Conservation (phyloP, 2,797 vertebrate species). For the Acanthurus tractus region DNA sequence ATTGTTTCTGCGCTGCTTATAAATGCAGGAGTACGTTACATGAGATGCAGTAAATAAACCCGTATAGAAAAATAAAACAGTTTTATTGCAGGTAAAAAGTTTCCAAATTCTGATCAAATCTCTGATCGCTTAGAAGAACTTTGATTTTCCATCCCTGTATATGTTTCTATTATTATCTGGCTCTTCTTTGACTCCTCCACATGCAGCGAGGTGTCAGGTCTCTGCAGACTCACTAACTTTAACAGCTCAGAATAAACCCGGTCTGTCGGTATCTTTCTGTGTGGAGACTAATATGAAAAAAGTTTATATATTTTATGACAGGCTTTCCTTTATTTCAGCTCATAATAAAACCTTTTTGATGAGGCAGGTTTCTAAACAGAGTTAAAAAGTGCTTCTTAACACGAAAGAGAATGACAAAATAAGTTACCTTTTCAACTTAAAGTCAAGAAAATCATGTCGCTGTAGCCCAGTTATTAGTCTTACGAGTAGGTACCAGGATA, state of each 20-base stretch:
- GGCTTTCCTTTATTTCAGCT: no score
- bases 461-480: neutral
- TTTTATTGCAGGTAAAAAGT: no score
- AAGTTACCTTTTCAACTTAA: neutral
- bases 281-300: neutral
- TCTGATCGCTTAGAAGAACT: no score
- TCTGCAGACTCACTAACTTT: slow-evolving; percentile 20
- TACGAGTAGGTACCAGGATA: neutral
- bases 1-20: no score
- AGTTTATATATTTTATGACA: no score
- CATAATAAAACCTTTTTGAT: no score
- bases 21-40: no score
- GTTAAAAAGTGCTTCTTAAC: no score
- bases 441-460: neutral
- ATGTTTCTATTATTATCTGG: slow-evolving; percentile 15
- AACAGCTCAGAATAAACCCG: slow-evolving; percentile 6
- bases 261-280: slow-evolving; percentile 18
- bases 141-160: neutral
- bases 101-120: no score
- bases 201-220: slow-evolving; percentile 13
- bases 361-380: no score
- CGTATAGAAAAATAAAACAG: no score
- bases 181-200: slow-evolving; percentile 14
- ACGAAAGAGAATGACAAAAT: neutral
- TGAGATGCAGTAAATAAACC: no score